Evolutionary conservation across 2,113 vertebrate species (phyloP).

Genomic region (Phyllopteryx taeniolatus): DNA sequence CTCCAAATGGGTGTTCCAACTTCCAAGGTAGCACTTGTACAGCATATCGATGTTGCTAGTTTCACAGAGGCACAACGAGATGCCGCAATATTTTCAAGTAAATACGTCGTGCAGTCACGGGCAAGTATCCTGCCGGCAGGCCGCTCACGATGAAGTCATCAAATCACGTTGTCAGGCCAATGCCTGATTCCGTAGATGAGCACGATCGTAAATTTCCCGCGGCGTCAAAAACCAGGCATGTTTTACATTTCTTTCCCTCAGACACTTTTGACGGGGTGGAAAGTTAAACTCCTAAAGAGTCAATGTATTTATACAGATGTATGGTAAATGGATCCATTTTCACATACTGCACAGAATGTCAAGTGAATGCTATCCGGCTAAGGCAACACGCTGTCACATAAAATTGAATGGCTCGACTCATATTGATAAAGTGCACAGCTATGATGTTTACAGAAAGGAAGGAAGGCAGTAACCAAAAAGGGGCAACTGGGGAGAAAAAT

Average conservation of each 20-base stretch:
- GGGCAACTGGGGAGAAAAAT: neutral
- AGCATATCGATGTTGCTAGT: neutral
- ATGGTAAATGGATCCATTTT: constrained; percentile 1
- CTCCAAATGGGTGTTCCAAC: too few relatives aligned
- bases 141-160: neutral
- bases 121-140: neutral
- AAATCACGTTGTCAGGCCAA: neutral
- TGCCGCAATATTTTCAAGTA: neutral
- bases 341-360: neutral
- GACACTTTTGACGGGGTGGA: neutral
- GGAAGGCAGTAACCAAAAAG: neutral
- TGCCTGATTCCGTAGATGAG: neutral
- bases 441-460: constrained; percentile 4
- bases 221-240: neutral
- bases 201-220: neutral
- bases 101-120: neutral
- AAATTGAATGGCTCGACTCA: neutral
- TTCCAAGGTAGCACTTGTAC: too few relatives aligned
- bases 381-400: constrained; percentile 5
- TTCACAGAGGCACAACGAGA: neutral
- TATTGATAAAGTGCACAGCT: constrained; percentile 3
- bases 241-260: neutral
- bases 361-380: neutral
- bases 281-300: neutral
- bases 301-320: constrained; percentile 1